These are phyloP conservation scores for Conops quadrifasciatus DNA, from an alignment of 2,888 invertebrate species.

Conservation along the genomic window DNA sequence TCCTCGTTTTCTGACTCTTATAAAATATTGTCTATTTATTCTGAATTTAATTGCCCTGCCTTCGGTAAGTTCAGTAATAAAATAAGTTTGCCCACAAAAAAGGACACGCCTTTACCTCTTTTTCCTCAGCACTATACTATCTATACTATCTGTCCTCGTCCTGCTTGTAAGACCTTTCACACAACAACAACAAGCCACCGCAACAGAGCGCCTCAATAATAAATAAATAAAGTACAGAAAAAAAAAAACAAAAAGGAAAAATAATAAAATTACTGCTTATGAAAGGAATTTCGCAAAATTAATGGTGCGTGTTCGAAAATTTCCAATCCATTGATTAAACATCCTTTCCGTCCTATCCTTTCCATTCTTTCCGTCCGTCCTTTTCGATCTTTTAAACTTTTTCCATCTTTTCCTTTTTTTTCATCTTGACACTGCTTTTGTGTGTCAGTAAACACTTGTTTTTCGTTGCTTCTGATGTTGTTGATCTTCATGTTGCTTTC, in stretches of 20 bases:
- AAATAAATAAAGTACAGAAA: too few relatives aligned
- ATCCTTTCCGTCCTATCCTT: too few relatives aligned
- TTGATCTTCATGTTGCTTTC: too few relatives aligned
- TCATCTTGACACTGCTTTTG: too few relatives aligned
- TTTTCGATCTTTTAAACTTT: too few relatives aligned
- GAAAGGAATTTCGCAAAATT: conserved; percentile 31
- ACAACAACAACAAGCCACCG: not conserved
- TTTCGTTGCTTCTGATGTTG: too few relatives aligned
- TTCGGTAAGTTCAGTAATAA: conserved; percentile 11
- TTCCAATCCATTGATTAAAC: conserved; percentile 32
- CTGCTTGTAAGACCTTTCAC: not conserved
- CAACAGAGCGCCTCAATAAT: too few relatives aligned
- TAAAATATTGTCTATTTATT: conserved; percentile 35
- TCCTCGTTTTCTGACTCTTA: conserved; percentile 6
- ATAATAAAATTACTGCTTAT: conserved; percentile 27
- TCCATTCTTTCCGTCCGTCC: too few relatives aligned
- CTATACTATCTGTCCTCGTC: not conserved
- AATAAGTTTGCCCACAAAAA: conserved; percentile 8
- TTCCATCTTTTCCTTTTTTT: too few relatives aligned
- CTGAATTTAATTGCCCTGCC: conserved; percentile 27
- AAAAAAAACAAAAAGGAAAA: not conserved
- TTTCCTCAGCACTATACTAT: not conserved
- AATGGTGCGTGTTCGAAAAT: conserved; percentile 33
- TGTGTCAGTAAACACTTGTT: too few relatives aligned
- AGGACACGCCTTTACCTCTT: not conserved